Evolutionary conservation across 1,140 invertebrate species (phyloP).

Genomic region (Drosophila leontia): DNA sequence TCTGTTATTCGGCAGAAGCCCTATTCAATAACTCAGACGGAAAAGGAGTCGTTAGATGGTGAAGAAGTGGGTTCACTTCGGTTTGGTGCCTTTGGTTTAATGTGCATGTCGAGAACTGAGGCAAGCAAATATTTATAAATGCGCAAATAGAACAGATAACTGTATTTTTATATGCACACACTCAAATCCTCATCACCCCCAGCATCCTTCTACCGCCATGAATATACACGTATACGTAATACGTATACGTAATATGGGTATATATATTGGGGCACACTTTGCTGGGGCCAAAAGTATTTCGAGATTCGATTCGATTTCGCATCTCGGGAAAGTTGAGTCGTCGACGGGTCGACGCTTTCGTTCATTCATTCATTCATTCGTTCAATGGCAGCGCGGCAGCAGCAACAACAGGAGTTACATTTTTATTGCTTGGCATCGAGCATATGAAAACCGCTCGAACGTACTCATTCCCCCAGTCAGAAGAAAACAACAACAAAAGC

Average conservation of each 20-base stretch:
- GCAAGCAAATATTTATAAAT: conserved; percentile 82
- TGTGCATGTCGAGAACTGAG: conserved; percentile 70
- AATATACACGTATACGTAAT: conserved; percentile 16
- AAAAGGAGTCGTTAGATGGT: conserved; percentile 10
- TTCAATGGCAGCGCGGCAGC: conserved; percentile 46
- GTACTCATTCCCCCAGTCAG: conserved; percentile 24
- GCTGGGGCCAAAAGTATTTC: conserved; percentile 51
- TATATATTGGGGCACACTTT: conserved; percentile 54
- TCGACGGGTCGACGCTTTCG: conserved; percentile 76
- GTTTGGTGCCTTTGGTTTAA: conserved; percentile 49
- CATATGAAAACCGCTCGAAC: conserved; percentile 72
- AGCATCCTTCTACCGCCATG: not conserved
- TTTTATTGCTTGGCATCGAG: conserved; percentile 81
- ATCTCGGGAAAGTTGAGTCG: conserved; percentile 65
- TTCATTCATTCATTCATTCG: conserved; percentile 74
- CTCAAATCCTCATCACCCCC: conserved; percentile 31
- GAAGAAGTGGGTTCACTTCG: conserved; percentile 7
- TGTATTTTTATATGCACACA: conserved; percentile 79
- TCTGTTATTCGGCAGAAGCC: conserved; percentile 13
- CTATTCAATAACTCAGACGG: conserved; percentile 65
- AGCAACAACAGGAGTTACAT: conserved; percentile 69
- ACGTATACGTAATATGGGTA: conserved; percentile 11
- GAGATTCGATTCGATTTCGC: conserved; percentile 76
- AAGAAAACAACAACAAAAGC: conserved; percentile 1
- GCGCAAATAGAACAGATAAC: conserved; percentile 81